Percentiles rank a stretch among this genome's conserved stretches.
Conservation (phyloP, 2,797 vertebrate genomes). For the Dermochelys coriacea region DNA sequence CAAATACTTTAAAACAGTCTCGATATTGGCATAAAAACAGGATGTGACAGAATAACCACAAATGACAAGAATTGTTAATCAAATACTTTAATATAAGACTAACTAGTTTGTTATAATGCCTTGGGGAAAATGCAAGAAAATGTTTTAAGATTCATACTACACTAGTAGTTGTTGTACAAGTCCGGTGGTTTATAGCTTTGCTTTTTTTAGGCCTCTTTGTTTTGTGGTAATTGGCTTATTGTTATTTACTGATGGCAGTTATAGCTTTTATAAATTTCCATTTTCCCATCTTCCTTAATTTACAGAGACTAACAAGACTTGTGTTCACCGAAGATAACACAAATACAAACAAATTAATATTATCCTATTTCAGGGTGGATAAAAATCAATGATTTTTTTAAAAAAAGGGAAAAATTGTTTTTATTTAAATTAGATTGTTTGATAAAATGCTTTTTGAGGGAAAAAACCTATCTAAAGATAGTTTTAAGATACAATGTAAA, state of each 20-base stretch:
- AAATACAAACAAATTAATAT: neutral
- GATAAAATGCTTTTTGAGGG: too few relatives aligned
- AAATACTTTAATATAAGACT: neutral
- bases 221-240: neutral
- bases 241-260: neutral
- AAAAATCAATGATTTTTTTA: too few relatives aligned
- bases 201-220: slow-evolving; percentile 1
- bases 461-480: too few relatives aligned
- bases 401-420: too few relatives aligned
- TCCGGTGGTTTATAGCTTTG: neutral
- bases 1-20: neutral
- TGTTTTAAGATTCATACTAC: neutral
- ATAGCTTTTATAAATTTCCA: neutral
- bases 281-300: neutral
- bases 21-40: neutral
- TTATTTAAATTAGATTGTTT: too few relatives aligned
- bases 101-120: slow-evolving; percentile 18
- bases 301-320: neutral
- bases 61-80: neutral
- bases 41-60: neutral
- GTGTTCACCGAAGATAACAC: neutral
- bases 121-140: neutral
- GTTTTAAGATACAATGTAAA: too few relatives aligned
- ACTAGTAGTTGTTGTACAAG: neutral
- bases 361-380: too few relatives aligned